Percentiles rank a stretch among this genome's conserved stretches.
phyloP scores from a whole-genome alignment of 1,140 invertebrate species.

The Patella vulgata region DNA sequence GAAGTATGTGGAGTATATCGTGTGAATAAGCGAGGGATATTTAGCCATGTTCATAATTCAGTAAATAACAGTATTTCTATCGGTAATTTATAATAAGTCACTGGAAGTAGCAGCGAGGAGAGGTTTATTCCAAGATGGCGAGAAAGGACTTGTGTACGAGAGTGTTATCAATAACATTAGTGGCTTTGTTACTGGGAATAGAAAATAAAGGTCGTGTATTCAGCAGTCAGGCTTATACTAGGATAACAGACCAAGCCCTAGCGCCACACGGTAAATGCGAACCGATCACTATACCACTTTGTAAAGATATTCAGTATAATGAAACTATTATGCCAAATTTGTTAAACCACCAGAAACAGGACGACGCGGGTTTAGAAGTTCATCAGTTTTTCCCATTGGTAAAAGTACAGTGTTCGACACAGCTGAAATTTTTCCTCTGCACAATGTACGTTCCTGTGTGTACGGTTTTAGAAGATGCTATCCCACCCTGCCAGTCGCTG shows the following conservation, averaged over 20 bases:
- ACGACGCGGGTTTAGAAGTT: conserved; percentile 93
- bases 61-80: no score
- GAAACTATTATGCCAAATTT: conserved; percentile 96
- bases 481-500: conserved; percentile 88
- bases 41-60: no score
- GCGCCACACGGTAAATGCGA: conserved; percentile 82
- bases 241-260: conserved; percentile 19
- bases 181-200: no score
- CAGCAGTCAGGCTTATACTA: conserved; percentile 8
- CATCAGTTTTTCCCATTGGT: conserved; percentile 95
- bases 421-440: conserved; percentile 95
- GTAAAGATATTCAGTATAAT: conserved; percentile 93
- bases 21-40: no score
- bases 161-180: no score
- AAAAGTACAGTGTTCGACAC: conserved; percentile 93
- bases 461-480: conserved; percentile 80
- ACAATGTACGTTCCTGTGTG: conserved; percentile 96
- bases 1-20: no score
- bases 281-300: conserved; percentile 90
- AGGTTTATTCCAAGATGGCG: no score
- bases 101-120: no score
- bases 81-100: no score
- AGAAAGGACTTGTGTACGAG: no score
- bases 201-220: no score
- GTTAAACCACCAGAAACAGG: conserved; percentile 91